Percentiles rank a stretch among this genome's conserved stretches.
These are phyloP conservation scores for Brevimyrus niger DNA, from an alignment of 2,113 vertebrate species.

Conservation along the genomic window DNA sequence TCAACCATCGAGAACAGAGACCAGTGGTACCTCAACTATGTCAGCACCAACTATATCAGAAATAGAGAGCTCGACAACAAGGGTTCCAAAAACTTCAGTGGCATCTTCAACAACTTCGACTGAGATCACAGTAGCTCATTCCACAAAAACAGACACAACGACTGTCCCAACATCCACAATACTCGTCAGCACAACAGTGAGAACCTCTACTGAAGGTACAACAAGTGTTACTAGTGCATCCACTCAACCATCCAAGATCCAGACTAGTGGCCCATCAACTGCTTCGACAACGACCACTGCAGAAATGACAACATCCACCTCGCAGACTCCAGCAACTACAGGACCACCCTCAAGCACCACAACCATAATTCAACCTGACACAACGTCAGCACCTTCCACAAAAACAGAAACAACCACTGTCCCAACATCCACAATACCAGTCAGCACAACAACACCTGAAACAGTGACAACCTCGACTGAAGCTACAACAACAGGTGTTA, in stretches of 20 bases:
- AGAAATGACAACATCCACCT: background rate
- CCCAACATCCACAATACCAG: background rate
- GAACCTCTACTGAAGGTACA: background rate
- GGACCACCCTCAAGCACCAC: background rate
- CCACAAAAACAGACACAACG: background rate
- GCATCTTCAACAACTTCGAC: background rate
- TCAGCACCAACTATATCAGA: rapidly evolving
- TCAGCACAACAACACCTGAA: background rate
- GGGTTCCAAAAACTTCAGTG: background rate
- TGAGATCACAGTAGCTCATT: background rate
- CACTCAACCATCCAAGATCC: background rate
- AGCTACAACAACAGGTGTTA: background rate
- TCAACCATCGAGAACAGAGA: background rate
- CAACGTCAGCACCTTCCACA: background rate
- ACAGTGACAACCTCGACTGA: background rate
- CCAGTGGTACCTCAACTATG: background rate
- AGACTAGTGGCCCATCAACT: background rate
- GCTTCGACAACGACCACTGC: rapidly evolving
- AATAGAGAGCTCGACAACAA: background rate
- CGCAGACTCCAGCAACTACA: background rate
- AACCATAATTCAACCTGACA: background rate
- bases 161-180: background rate
- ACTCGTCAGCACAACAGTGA: background rate
- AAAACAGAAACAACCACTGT: background rate
- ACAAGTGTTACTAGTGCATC: background rate